Base-by-base conservation (phyloP, 2,797 vertebrate species). In the Xenopus petersii region DNA sequence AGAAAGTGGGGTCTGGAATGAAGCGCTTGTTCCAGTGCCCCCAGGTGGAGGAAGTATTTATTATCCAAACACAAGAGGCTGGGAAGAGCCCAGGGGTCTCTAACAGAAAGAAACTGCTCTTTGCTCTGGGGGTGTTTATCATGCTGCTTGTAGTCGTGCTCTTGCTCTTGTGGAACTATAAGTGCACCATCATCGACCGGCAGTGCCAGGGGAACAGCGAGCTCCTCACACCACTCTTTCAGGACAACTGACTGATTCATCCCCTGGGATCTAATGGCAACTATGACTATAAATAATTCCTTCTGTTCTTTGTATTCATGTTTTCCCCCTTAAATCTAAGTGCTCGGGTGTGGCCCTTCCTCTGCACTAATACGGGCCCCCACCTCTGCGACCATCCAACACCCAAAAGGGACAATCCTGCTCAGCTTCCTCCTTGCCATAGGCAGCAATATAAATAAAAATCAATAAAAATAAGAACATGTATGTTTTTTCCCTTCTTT, bases 111-210 rank as follows among this genome's bases (percentile, higher is more conserved):
- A 68, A 51, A 2, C 5, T 69, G 46, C 11, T 49, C 30, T 6
- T 70, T 24, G 30, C 48, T 6, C 10, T 69, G 15, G 70, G 15
- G 7, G 47, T 30, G 1, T 10, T 66, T 5, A 1, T 67, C 2
- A 12, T 15, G 61, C 8, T 76, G 13, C 6, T 15, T 0, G 11
- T 76, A 3, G 76, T 73, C 70, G 51, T 58, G 7, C 16, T 66
- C 8, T 17, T 80, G 47, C 62, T 80, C 12, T 7, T 80, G 4
- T 76, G 74, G 74, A 68, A 80, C 42, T 80, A 80, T 33, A 80
- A 80, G 56, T 80, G 79, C 46, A 76, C 73, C 4, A 17, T 80
- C 16, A 13, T 80, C 4, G 74, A 80, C 16, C 74, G 13, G 0
- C 17, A 49, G 15, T 80, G 79, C 21, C 26, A 69, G 33, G 79